Evolutionary conservation across 2,113 vertebrate species (phyloP).

Genomic region (Brachirus orientalis): DNA sequence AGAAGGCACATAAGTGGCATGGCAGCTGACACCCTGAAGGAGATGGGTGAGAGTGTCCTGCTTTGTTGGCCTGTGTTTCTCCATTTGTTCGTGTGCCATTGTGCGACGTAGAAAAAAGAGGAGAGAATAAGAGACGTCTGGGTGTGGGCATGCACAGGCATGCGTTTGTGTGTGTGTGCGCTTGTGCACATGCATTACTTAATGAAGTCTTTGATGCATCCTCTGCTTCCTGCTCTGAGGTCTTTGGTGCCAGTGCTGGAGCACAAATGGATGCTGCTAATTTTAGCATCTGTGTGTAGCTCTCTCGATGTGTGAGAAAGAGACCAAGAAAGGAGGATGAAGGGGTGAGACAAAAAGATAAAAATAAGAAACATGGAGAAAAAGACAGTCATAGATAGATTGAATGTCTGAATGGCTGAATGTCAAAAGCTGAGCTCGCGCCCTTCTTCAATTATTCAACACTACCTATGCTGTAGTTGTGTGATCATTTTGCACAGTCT

Average conservation of each 20-base stretch:
- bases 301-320: conserved; percentile 54
- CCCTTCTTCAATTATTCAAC: neutral
- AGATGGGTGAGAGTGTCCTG: conserved; percentile 42
- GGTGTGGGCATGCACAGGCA: neutral
- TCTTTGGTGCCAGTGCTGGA: conserved; percentile 53
- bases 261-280: conserved; percentile 71
- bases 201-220: conserved; percentile 77
- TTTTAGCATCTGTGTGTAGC: conserved; percentile 69
- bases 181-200: conserved; percentile 53
- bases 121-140: conserved; percentile 37
- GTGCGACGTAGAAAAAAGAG: conserved; percentile 16
- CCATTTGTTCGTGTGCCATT: conserved; percentile 4
- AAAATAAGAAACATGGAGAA: conserved; percentile 10
- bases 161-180: conserved; percentile 8
- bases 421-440: conserved; percentile 9
- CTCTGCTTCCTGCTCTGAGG: conserved; percentile 64
- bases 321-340: neutral
- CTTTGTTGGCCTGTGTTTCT: conserved; percentile 33
- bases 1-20: conserved; percentile 40
- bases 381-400: conserved; percentile 24
- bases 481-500: too few relatives aligned
- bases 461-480: neutral
- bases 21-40: conserved; percentile 54
- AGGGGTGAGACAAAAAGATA: conserved; percentile 20
- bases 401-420: conserved; percentile 11